Conservation (phyloP, 2,888 invertebrate species). For the Mycogona germanica region DNA sequence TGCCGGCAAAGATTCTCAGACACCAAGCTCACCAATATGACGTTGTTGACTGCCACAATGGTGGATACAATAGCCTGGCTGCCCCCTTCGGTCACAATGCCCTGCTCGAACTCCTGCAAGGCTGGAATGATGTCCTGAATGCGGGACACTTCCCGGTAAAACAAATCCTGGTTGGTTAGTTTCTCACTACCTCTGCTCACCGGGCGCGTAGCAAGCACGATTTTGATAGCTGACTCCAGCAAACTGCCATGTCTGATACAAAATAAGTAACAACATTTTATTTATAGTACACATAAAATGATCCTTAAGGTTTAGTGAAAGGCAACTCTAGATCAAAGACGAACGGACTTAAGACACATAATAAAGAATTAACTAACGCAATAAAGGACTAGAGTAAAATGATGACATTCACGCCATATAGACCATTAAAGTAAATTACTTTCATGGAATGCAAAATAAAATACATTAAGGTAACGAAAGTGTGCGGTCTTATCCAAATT, state of each 20-base stretch:
- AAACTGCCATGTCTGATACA: constrained; percentile 31
- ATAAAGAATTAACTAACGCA: no score
- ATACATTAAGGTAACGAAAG: no score
- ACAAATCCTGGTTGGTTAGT: constrained; percentile 58
- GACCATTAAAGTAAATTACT: no score
- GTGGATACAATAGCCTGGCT: constrained; percentile 43
- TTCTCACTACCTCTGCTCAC: constrained; percentile 33
- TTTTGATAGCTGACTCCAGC: constrained; percentile 46
- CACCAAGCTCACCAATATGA: constrained; percentile 44
- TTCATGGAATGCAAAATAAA: no score
- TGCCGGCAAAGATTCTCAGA: no score
- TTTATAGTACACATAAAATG: neutral
- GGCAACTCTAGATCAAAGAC: no score
- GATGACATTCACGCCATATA: no score
- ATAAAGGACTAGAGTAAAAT: no score
- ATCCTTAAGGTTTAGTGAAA: neutral
- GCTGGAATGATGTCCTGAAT: constrained; percentile 52
- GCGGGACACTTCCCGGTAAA: constrained; percentile 53
- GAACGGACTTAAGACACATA: no score
- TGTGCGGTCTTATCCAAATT: no score
- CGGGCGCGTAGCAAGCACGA: constrained; percentile 36
- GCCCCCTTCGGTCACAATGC: constrained; percentile 46
- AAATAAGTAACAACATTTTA: neutral
- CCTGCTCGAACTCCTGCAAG: constrained; percentile 46
- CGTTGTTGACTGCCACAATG: constrained; percentile 45